Conservation (phyloP, 2,113 vertebrate species). For the Neopipo cinnamomea region DNA sequence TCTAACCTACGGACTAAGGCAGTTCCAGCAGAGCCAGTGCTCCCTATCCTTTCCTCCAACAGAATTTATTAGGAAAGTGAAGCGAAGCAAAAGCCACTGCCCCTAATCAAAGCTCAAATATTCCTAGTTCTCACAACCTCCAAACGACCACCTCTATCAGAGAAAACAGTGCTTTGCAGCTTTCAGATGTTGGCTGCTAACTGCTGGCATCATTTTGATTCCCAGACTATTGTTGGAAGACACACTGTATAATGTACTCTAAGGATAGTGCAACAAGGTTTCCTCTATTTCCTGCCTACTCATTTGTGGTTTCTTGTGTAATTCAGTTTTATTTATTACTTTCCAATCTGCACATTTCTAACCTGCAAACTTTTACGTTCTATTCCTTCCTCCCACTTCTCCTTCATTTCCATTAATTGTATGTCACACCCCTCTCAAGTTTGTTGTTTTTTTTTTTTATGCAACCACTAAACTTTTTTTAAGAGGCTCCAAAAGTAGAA, state of each 20-base stretch:
- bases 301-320: background rate
- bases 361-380: background rate
- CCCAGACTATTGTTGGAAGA: background rate
- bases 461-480: background rate
- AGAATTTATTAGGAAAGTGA: background rate
- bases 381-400: background rate
- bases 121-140: background rate
- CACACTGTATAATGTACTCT: background rate
- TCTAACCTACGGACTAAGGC: background rate
- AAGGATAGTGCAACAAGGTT: background rate
- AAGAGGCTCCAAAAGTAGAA: background rate
- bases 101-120: background rate
- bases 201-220: background rate
- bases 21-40: background rate
- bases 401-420: background rate
- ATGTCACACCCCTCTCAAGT: background rate
- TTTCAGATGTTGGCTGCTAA: background rate
- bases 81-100: background rate
- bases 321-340: background rate
- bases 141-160: background rate
- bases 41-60: background rate
- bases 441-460: conserved; percentile 5
- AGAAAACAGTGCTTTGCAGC: background rate
- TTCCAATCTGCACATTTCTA: background rate
- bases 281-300: background rate